Percentiles rank a stretch among this genome's conserved stretches.
Conservation (phyloP, 92 coral and sea anemone genomes). For the Anthopleura xanthogrammica region DNA sequence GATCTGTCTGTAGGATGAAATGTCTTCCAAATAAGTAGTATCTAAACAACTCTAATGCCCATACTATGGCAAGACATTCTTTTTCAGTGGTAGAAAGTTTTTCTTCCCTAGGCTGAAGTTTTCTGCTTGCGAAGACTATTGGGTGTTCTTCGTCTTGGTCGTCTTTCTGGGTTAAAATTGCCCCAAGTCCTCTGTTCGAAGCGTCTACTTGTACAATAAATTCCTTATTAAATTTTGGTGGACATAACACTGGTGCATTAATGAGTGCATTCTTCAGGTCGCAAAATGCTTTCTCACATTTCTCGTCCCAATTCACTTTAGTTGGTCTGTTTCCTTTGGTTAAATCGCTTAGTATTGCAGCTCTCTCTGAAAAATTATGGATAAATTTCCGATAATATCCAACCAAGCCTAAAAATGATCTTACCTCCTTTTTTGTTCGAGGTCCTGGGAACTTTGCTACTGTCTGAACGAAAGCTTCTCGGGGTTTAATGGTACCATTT, state of each 20-base stretch:
- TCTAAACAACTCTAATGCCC: constrained; percentile 40
- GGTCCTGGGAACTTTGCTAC: constrained; percentile 50
- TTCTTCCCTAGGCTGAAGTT: constrained; percentile 44
- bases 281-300: constrained; percentile 26
- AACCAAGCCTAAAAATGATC: constrained; percentile 21
- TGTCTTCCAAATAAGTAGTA: constrained; percentile 45
- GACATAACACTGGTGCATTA: constrained; percentile 32
- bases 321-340: constrained; percentile 36
- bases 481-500: constrained; percentile 35
- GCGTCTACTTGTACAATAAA: constrained; percentile 66
- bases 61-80: constrained; percentile 48
- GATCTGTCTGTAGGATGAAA: constrained; percentile 42
- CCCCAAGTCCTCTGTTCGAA: constrained; percentile 51
- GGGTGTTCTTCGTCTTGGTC: constrained; percentile 54
- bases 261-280: constrained; percentile 22
- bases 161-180: constrained; percentile 46
- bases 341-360: constrained; percentile 30
- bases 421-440: constrained; percentile 42
- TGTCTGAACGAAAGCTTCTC: constrained; percentile 32
- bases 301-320: constrained; percentile 29
- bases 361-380: constrained; percentile 28
- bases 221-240: constrained; percentile 44
- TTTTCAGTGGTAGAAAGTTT: constrained; percentile 51
- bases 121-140: constrained; percentile 53
- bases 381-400: constrained; percentile 34